These are phyloP conservation scores for Diacarnus erythraeanus DNA, from an alignment of 37 sponge, comb jelly and placozoan genomes.

Conservation along the genomic window DNA sequence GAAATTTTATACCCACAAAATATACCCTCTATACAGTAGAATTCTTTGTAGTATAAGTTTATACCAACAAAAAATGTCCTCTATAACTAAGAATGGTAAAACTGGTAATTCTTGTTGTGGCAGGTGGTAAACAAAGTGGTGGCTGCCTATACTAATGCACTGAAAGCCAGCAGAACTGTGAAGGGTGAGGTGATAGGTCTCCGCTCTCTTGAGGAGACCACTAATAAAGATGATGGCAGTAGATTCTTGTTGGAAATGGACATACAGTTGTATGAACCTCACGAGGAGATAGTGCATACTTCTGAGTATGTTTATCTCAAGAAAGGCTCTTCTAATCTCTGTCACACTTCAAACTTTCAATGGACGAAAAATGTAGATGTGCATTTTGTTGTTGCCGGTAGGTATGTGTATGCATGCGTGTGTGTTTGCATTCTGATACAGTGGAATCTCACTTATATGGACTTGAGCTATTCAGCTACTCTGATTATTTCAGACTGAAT, in stretches of 20 bases:
- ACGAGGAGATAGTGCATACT: conserved; percentile 22
- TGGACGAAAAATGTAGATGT: conserved; percentile 61
- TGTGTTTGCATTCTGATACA: too few relatives aligned
- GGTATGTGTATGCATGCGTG: too few relatives aligned
- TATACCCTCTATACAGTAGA: too few relatives aligned
- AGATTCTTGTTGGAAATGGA: conserved; percentile 51
- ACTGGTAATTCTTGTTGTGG: too few relatives aligned
- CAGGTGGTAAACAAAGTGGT: conserved; percentile 12
- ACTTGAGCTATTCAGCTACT: too few relatives aligned
- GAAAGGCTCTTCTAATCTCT: neutral
- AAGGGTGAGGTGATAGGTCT: conserved; percentile 25
- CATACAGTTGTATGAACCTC: conserved; percentile 4
- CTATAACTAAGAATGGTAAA: too few relatives aligned
- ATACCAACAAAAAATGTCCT: too few relatives aligned
- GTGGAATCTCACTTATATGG: too few relatives aligned
- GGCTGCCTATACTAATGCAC: conserved; percentile 27
- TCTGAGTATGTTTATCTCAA: conserved; percentile 65
- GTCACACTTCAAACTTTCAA: conserved; percentile 53
- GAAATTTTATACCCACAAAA: too few relatives aligned
- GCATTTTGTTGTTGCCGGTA: conserved; percentile 52
- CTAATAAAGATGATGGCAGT: conserved; percentile 18
- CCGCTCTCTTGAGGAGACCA: conserved; percentile 38
- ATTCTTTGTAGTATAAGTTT: too few relatives aligned
- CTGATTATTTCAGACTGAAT: too few relatives aligned
- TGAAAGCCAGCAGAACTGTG: neutral